Evolutionary conservation across 2,797 vertebrate species (phyloP).

Genomic region (Monodelphis domestica): DNA sequence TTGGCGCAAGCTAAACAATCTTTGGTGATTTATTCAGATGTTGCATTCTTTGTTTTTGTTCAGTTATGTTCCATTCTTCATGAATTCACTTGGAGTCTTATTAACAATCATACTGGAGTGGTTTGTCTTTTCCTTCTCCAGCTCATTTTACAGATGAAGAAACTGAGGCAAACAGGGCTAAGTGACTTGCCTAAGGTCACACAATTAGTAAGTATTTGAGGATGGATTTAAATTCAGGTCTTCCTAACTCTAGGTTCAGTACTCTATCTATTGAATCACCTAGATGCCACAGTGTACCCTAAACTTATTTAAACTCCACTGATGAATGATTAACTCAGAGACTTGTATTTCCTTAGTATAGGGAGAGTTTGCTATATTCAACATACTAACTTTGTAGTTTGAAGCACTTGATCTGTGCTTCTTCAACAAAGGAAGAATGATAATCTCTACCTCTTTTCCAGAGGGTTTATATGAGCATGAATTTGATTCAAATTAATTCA

Average conservation of each 20-base stretch:
- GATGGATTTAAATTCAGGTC: neutral
- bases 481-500: neutral
- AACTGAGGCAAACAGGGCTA: neutral
- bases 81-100: neutral
- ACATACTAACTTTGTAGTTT: neutral
- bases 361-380: neutral
- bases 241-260: neutral
- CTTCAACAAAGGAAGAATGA: neutral
- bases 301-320: neutral
- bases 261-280: neutral
- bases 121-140: neutral
- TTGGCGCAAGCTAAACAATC: neutral
- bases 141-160: neutral
- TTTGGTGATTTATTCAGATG: neutral
- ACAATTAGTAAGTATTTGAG: neutral
- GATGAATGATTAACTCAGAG: neutral
- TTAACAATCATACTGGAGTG: neutral
- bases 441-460: neutral
- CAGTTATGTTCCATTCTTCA: neutral
- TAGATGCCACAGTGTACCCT: neutral
- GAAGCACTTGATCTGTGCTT: neutral
- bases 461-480: neutral
- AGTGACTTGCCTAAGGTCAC: neutral
- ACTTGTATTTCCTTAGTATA: neutral
- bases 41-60: neutral